phyloP scores from a whole-genome alignment of 2,797 vertebrate species.

The Microctenopoma steveboyesi region DNA sequence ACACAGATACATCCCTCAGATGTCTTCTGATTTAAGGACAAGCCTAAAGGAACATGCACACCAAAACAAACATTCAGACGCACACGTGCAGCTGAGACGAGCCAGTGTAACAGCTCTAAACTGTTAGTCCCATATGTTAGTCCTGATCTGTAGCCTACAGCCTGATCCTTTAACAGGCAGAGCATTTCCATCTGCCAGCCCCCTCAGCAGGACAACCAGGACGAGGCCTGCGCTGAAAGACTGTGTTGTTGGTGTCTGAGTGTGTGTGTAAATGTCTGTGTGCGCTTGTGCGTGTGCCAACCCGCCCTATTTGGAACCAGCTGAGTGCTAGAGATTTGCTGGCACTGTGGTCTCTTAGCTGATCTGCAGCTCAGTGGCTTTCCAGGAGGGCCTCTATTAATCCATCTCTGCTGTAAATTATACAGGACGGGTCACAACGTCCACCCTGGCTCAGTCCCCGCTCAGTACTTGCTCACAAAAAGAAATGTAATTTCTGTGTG shows the following conservation, averaged over 20 bases:
- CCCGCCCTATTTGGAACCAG: slow-evolving; percentile 66
- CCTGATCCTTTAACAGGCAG: slow-evolving; percentile 70
- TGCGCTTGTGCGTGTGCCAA: slow-evolving; percentile 50
- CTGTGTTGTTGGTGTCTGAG: slow-evolving; percentile 41
- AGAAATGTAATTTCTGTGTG: slow-evolving; percentile 35
- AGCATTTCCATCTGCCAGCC: slow-evolving; percentile 72
- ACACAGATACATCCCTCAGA: slow-evolving; percentile 1
- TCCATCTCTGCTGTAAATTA: slow-evolving; percentile 66
- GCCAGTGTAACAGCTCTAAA: slow-evolving; percentile 46
- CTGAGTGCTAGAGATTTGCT: slow-evolving; percentile 74
- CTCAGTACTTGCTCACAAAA: slow-evolving; percentile 24
- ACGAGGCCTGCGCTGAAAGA: slow-evolving; percentile 40
- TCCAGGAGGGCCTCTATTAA: slow-evolving; percentile 75
- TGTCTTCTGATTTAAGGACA: slow-evolving; percentile 2
- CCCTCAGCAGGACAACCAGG: slow-evolving; percentile 59
- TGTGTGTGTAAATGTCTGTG: slow-evolving; percentile 22
- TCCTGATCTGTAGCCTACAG: slow-evolving; percentile 61
- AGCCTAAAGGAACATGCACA: background rate
- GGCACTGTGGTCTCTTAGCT: slow-evolving; percentile 62
- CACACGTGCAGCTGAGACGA: slow-evolving; percentile 16
- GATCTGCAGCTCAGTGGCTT: slow-evolving; percentile 74
- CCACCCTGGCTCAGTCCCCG: slow-evolving; percentile 27
- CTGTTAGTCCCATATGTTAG: slow-evolving; percentile 65
- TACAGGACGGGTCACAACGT: slow-evolving; percentile 60
- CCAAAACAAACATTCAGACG: slow-evolving; percentile 15